phyloP scores from a whole-genome alignment of 64 coral and sea anemone species.

The Actinia equina region DNA sequence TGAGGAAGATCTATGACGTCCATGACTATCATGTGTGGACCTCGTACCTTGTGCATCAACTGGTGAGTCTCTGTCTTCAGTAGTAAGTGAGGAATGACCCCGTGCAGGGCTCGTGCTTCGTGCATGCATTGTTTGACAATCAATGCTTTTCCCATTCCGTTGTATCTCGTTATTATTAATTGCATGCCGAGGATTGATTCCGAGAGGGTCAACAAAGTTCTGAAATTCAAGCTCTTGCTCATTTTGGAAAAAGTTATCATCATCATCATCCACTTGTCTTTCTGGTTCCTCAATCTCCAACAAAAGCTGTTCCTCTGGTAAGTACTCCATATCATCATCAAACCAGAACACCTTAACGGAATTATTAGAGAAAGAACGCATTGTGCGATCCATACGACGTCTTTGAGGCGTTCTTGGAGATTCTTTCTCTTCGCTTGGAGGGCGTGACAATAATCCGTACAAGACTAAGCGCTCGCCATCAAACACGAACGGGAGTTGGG shows the following conservation, averaged over 20 bases:
- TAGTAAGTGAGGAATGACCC: not conserved
- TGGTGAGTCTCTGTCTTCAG: not conserved
- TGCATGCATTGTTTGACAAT: not conserved
- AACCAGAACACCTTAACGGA: conserved; percentile 96
- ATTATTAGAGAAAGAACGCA: conserved; percentile 70
- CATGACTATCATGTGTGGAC: not conserved
- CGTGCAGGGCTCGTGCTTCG: not conserved
- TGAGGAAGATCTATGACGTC: not conserved
- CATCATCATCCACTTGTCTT: not conserved
- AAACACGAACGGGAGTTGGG: conserved; percentile 49
- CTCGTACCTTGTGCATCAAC: not conserved
- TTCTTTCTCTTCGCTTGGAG: conserved; percentile 64
- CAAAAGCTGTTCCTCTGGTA: conserved; percentile 71
- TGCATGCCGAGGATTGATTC: not conserved
- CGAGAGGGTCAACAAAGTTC: not conserved
- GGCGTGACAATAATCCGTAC: conserved; percentile 71
- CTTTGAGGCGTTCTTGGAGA: conserved; percentile 50
- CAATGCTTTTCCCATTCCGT: not conserved
- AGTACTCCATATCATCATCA: conserved; percentile 74
- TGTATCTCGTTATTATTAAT: not conserved
- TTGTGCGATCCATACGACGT: conserved; percentile 64
- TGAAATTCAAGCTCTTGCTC: not conserved
- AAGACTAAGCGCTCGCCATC: conserved; percentile 56
- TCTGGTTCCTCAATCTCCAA: conserved; percentile 26
- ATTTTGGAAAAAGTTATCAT: not conserved